Percentiles rank a stretch among this genome's conserved stretches.
These are phyloP conservation scores for Maconellicoccus hirsutus DNA, from an alignment of 1,140 invertebrate species.

Conservation along the genomic window DNA sequence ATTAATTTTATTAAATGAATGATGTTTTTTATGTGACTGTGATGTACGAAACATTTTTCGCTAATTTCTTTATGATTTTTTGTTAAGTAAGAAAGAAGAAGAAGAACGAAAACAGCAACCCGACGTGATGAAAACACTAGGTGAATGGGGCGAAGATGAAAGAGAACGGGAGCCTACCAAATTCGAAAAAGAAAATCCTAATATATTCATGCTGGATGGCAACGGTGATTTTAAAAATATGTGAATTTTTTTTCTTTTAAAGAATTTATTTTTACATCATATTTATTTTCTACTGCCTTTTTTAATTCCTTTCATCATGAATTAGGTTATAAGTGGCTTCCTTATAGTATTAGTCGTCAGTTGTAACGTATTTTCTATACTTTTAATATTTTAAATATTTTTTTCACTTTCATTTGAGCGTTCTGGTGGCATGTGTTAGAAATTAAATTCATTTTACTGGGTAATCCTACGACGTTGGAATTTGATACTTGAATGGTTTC, in stretches of 20 bases:
- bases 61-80: constrained; percentile 25
- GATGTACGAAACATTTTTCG: neutral
- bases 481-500: too few relatives aligned
- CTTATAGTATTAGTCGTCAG: too few relatives aligned
- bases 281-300: neutral
- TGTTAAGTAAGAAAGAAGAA: constrained; percentile 47
- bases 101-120: constrained; percentile 49
- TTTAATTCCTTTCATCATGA: neutral
- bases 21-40: too few relatives aligned
- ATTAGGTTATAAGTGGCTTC: too few relatives aligned
- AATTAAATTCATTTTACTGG: too few relatives aligned
- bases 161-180: constrained; percentile 54
- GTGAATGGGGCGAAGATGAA: constrained; percentile 59
- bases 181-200: constrained; percentile 65
- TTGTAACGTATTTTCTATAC: too few relatives aligned
- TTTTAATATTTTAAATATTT: too few relatives aligned
- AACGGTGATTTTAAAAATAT: constrained; percentile 61
- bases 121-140: constrained; percentile 56
- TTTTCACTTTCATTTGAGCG: too few relatives aligned
- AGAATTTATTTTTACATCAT: neutral
- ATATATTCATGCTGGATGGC: constrained; percentile 57
- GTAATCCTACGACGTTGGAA: too few relatives aligned
- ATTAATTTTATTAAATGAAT: too few relatives aligned
- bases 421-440: too few relatives aligned
- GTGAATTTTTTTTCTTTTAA: constrained; percentile 37